Conservation (phyloP, 2,113 vertebrate genomes). For the Brachypodius melanocephalos region DNA sequence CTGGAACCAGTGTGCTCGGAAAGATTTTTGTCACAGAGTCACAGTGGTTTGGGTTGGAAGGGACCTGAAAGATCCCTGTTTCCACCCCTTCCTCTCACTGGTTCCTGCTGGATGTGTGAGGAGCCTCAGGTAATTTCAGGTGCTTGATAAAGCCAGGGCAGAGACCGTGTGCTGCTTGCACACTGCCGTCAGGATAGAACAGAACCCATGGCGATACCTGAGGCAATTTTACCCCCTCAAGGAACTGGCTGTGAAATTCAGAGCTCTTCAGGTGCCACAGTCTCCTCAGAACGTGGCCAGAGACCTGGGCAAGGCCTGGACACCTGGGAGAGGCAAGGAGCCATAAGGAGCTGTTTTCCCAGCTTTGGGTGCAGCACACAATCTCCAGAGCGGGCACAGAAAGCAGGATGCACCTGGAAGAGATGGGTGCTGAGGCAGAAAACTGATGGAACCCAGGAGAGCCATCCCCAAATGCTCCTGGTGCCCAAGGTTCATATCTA, state of each 20-base stretch:
- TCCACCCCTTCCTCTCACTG: background rate
- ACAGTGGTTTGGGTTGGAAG: background rate
- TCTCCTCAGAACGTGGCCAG: background rate
- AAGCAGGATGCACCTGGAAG: background rate
- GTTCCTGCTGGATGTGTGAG: fast-evolving
- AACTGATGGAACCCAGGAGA: background rate
- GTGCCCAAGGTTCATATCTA: fast-evolving
- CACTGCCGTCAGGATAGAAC: fast-evolving
- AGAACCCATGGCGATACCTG: no score
- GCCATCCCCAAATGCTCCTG: background rate
- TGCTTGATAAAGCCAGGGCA: background rate
- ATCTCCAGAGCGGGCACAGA: background rate
- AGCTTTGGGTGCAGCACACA: background rate
- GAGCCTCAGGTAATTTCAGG: background rate
- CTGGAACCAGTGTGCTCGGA: background rate
- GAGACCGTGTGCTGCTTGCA: background rate
- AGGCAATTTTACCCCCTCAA: background rate
- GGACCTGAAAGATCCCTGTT: background rate
- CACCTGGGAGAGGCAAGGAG: background rate
- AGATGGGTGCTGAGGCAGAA: background rate
- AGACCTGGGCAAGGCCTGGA: background rate
- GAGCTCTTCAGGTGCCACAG: background rate
- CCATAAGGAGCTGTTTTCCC: background rate
- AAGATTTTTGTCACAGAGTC: background rate
- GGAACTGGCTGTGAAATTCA: background rate